Base-by-base conservation (phyloP, 1,140 invertebrate species). In the Dreissena polymorpha region DNA sequence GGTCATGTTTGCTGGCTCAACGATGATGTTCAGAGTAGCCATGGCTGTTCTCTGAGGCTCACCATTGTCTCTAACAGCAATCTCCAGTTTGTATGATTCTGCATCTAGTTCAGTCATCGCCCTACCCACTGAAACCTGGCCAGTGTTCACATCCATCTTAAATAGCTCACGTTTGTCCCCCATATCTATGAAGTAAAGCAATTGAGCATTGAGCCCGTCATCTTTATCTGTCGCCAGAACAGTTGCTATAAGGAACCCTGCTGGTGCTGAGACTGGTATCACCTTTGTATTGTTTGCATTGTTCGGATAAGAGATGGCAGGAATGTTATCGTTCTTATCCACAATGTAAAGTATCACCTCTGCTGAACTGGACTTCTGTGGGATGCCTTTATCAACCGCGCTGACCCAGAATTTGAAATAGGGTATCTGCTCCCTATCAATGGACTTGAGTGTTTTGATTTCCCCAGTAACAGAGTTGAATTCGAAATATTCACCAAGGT, bases 331-430 rank as follows among this genome's bases (percentile, higher is more conserved):
- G 92, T 99, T 99, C 2, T 97, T 95, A 93, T 99, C 98, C 51
- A 96, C 93, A 12, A 99, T 94, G 70, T 94, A 95, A 2, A 99
- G 92, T 83, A 95, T 94, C 29, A 99, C 96, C 0, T 96, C 97
- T 2, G 97, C 97, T 0, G 96, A 97, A 10, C 97, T 97, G 10
- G 96, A 96, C 89, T 97, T 96, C 0, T 96, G 95, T 16, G 97
- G 97, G 85, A 95, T 95, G 18, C 97, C 97, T 93, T 97, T 97
- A 94, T 99, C 98, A 91, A 95, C 96, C 0, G 98, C 98, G n/a
- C 97, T 94, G 0, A 99, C 95, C 79, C 95, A 94, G 81, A 99
- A 95, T 90, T 96, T 95, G 92, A 76, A 83, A 69, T 70, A 83
- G 7, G 81, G 55, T 50, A 76, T 71, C 49, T 70, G 23, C 53